Evolutionary conservation across 2,113 vertebrate genomes (phyloP).

Genomic region (Irena cyanogastra): DNA sequence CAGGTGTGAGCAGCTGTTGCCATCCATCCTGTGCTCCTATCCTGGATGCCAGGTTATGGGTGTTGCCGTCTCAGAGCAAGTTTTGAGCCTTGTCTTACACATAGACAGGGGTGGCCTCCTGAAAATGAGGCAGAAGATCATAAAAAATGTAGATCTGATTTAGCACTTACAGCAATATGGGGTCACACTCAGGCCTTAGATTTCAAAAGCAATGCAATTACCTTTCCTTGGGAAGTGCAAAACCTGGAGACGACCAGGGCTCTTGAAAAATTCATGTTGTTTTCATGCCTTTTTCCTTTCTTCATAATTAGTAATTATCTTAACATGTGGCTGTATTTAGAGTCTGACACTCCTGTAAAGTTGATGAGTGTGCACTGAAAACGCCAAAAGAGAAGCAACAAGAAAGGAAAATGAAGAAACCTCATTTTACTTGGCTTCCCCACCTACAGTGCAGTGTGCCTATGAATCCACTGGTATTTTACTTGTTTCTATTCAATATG

Average conservation of each 20-base stretch:
- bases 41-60: neutral
- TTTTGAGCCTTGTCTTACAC: neutral
- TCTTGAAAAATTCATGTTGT: neutral
- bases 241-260: neutral
- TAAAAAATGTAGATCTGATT: neutral
- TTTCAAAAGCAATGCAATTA: neutral
- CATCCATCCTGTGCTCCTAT: fast-evolving
- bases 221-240: neutral
- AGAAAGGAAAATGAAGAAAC: neutral
- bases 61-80: neutral
- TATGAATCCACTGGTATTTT: neutral
- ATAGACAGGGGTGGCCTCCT: neutral
- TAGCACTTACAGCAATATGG: neutral
- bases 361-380: neutral
- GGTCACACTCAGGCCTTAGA: neutral
- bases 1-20: neutral
- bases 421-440: neutral
- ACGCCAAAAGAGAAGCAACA: neutral
- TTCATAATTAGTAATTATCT: neutral
- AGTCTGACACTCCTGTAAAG: neutral
- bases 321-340: neutral
- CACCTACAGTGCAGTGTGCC: neutral
- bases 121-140: neutral
- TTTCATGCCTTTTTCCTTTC: neutral
- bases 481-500: neutral